Conservation (phyloP, 64 coral and sea anemone species). For the Montipora capricornis region DNA sequence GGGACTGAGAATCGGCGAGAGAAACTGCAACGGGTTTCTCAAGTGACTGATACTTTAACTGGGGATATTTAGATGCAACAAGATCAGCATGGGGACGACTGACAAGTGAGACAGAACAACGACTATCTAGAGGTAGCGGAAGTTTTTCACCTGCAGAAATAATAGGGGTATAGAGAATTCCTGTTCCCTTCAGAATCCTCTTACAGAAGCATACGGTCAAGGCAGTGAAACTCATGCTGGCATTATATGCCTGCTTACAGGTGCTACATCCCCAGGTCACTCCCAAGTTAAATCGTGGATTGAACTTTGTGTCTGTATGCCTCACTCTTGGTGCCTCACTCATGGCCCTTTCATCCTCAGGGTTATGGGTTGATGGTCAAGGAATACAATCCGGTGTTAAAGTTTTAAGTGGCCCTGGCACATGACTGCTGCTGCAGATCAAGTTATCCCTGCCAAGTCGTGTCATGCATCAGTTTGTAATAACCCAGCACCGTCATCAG, state of each 20-base stretch:
- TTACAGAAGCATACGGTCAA: neutral
- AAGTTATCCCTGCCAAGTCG: neutral
- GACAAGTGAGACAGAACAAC: constrained; percentile 55
- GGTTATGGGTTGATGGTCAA: constrained; percentile 40
- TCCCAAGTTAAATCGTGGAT: constrained; percentile 9
- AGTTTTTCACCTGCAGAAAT: constrained; percentile 25
- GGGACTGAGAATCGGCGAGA: constrained; percentile 17
- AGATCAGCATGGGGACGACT: constrained; percentile 28
- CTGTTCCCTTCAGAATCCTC: neutral
- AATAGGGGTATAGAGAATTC: constrained; percentile 27
- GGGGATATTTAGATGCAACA: constrained; percentile 5
- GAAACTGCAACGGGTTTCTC: constrained; percentile 9
- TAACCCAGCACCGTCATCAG: neutral
- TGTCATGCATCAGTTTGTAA: neutral
- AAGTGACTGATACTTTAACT: constrained; percentile 37
- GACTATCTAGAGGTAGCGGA: constrained; percentile 49
- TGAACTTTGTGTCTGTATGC: constrained; percentile 49
- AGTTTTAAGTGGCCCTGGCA: constrained; percentile 3
- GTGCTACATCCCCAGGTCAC: neutral
- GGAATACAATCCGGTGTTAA: no score
- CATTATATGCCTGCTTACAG: neutral
- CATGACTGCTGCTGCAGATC: neutral
- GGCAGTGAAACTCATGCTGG: neutral
- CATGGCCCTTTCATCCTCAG: constrained; percentile 6
- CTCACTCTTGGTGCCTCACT: constrained; percentile 22